Evolutionary conservation across 2,888 invertebrate genomes (phyloP).

Genomic region (Heliconius ethilla): DNA sequence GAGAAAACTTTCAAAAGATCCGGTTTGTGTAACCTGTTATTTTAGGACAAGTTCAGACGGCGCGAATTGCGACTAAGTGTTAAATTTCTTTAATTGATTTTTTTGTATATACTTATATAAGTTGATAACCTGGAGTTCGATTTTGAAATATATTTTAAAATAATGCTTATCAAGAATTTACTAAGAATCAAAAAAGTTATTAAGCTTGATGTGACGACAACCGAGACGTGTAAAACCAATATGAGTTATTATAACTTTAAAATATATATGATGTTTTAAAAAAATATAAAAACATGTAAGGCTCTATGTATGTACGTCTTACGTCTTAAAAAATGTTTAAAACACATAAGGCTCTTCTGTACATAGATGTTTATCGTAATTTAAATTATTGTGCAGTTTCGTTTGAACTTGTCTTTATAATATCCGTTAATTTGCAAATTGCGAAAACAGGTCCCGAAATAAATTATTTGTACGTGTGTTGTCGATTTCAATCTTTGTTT

Average conservation of each 20-base stretch:
- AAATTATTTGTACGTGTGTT: constrained; percentile 15
- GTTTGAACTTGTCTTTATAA: constrained; percentile 11
- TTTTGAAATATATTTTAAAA: not conserved
- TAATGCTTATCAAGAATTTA: not conserved
- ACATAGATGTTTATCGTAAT: not conserved
- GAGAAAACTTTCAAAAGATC: constrained; percentile 22
- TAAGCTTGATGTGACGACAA: not conserved
- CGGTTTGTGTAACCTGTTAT: constrained; percentile 18
- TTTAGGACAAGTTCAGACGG: constrained; percentile 21
- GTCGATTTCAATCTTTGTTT: constrained; percentile 15
- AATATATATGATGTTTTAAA: too few relatives aligned
- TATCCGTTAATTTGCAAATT: constrained; percentile 41
- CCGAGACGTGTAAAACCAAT: not conserved
- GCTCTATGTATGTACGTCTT: too few relatives aligned
- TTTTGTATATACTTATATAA: not conserved
- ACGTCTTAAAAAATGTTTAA: too few relatives aligned
- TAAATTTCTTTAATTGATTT: not conserved
- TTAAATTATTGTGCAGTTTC: not conserved
- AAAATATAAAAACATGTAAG: too few relatives aligned
- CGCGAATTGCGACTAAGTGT: constrained; percentile 4
- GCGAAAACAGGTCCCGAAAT: constrained; percentile 42
- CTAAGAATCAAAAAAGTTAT: not conserved
- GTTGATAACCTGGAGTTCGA: not conserved
- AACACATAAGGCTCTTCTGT: not conserved
- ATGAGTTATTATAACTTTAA: too few relatives aligned